Percentiles rank a stretch among this genome's conserved stretches.
Conservation (phyloP, 2,113 vertebrate species). For the Morone saxatilis region DNA sequence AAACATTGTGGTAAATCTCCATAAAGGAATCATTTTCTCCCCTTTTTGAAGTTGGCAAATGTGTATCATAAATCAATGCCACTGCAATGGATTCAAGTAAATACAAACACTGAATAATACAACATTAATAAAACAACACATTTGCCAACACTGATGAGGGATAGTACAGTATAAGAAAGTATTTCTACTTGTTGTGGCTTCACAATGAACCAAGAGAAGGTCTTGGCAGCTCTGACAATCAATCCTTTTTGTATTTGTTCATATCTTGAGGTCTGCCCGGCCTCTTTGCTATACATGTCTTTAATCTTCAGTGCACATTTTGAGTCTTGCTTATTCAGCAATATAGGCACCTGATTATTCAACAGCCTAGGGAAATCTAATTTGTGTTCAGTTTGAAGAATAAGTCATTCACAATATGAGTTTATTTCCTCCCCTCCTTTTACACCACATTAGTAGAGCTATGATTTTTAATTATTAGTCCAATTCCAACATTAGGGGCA, state of each 20-base stretch:
- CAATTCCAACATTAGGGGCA: not conserved
- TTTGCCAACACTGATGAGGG: not conserved
- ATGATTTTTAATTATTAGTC: not conserved
- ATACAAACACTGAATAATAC: not conserved
- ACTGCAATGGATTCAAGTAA: not conserved
- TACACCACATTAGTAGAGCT: not conserved
- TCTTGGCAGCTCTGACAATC: not conserved
- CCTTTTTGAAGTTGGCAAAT: not conserved
- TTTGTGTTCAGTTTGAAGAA: not conserved
- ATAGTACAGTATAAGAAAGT: not conserved
- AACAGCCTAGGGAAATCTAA: not conserved
- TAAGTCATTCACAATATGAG: not conserved
- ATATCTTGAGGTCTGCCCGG: not conserved
- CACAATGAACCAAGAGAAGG: not conserved
- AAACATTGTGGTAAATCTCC: conserved; percentile 15
- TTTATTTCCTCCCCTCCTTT: not conserved
- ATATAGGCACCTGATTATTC: not conserved
- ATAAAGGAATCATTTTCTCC: not conserved
- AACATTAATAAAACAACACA: not conserved
- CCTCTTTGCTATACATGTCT: not conserved
- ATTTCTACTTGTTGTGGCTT: not conserved
- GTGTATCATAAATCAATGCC: conserved; percentile 31
- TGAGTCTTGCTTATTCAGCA: not conserved
- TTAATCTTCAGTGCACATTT: not conserved
- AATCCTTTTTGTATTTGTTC: not conserved